Evolutionary conservation across 2,888 invertebrate species (phyloP).

Genomic region (Matsumyia berberina): DNA sequence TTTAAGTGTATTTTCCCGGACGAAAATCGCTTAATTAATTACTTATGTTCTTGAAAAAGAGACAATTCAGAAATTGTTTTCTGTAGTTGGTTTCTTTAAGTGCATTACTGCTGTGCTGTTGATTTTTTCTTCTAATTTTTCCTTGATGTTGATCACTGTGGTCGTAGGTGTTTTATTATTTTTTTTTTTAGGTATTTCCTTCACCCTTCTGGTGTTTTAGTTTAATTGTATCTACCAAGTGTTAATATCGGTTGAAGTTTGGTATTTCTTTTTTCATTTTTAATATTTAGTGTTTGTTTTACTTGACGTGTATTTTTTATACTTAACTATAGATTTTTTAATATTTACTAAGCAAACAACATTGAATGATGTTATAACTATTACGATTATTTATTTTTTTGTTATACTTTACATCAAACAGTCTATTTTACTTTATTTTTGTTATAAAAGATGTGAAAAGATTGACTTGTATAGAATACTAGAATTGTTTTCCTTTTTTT

Average conservation of each 20-base stretch:
- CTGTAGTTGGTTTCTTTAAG: constrained; percentile 38
- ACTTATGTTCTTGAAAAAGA: neutral
- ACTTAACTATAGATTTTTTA: constrained; percentile 53
- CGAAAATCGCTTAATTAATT: constrained; percentile 23
- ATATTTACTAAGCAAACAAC: constrained; percentile 71
- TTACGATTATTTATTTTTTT: constrained; percentile 34
- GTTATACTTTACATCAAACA: constrained; percentile 47
- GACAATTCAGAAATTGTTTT: neutral
- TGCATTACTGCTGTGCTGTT: constrained; percentile 69
- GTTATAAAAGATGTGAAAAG: constrained; percentile 45
- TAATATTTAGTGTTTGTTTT: constrained; percentile 36
- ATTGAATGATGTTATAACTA: constrained; percentile 74
- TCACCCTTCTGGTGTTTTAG: constrained; percentile 44
- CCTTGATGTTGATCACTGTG: constrained; percentile 66
- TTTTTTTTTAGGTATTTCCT: constrained; percentile 13
- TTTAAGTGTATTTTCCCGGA: constrained; percentile 49
- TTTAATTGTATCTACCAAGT: constrained; percentile 49
- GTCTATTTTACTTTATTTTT: constrained; percentile 38
- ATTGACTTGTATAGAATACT: constrained; percentile 38
- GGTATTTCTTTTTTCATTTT: constrained; percentile 37
- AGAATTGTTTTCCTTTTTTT: constrained; percentile 2
- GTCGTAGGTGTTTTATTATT: constrained; percentile 44
- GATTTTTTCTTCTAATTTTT: neutral
- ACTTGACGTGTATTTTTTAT: constrained; percentile 73
- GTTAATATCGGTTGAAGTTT: constrained; percentile 59